Conservation (phyloP, 2,888 invertebrate genomes). For the Catocala sponsa region DNA sequence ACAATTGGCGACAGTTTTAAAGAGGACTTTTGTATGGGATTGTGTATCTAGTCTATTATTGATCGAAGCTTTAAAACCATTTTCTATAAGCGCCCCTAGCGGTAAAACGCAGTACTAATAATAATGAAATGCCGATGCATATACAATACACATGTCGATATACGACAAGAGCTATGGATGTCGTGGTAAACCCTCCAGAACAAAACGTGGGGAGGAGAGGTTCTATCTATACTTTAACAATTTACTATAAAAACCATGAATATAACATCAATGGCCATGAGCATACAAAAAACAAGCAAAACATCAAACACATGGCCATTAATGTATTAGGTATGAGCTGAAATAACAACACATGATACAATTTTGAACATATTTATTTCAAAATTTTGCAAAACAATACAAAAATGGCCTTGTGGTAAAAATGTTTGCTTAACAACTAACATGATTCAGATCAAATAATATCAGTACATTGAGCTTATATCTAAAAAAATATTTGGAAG, state of each 20-base stretch:
- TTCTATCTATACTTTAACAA: too few species aligned
- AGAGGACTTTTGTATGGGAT: too few species aligned
- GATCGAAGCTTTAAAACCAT: too few species aligned
- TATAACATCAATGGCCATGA: constrained; percentile 81
- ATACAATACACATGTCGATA: too few species aligned
- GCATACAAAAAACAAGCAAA: constrained; percentile 47
- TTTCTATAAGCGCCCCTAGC: too few species aligned
- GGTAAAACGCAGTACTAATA: too few species aligned
- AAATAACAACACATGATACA: constrained; percentile 74
- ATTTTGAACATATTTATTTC: constrained; percentile 71
- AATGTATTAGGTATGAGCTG: constrained; percentile 72
- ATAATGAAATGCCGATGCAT: too few species aligned
- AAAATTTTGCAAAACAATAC: constrained; percentile 71
- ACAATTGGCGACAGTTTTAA: too few species aligned
- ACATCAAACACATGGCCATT: constrained; percentile 81
- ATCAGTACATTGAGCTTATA: constrained; percentile 48
- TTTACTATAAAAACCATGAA: constrained; percentile 31
- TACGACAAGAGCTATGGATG: too few species aligned
- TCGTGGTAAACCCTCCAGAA: too few species aligned
- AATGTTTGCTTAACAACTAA: constrained; percentile 50
- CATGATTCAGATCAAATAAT: constrained; percentile 37
- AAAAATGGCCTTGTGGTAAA: constrained; percentile 85
- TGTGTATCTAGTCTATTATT: too few species aligned
- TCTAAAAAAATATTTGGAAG: constrained; percentile 36
- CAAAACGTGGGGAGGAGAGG: too few species aligned